Base-by-base conservation (phyloP, 2,113 vertebrate genomes). In the Gasterosteus aculeatus region DNA sequence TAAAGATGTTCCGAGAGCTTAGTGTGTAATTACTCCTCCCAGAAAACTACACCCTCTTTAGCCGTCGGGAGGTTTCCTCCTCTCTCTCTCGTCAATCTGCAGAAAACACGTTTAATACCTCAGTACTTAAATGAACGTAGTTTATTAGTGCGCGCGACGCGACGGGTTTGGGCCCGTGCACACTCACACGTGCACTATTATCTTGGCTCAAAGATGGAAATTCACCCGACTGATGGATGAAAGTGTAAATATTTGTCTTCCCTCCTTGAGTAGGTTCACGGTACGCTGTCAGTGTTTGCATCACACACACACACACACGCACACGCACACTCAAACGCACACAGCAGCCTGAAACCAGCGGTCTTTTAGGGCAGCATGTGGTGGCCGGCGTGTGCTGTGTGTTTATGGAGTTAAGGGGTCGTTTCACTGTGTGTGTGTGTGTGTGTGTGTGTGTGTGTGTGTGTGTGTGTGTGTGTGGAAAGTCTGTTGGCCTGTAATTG, bases 181-280 rank as follows among this genome's bases (percentile, higher is more conserved):
- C 33, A 33, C 9, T n/a, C n/a, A 18, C 15, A 10, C 22, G 35
- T 26, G 16, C 65, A 16, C 53, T 56, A 22, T 56, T n/a, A 33
- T 49, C 9, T 38, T 4, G 4, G 33, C 49, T 73, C 1, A 51
- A 39, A n/a, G 53, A 29, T 60, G 42, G 65, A 74, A 54, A 51
- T 10, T 49, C 42, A 11, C 10, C 59, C 51, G 56, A 16, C 51
- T 11, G 44, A 38, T 61, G 75, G 39, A 46, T 69, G 39, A 62
- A 75, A 15, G 70, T 83, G 81, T 88, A 86, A 90, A 89, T 88
- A 83, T 92, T 92, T 81, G 68, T 49, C 41, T 60, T 77, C 59
- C 42, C 22, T 11, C 3, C 47, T 18, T 77, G 39, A 75, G 47
- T 59, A 38, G 22, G 57, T 81, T 83, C 54, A 71, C 54, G 4